These are phyloP conservation scores for Formica selysi DNA, from an alignment of 1,140 invertebrate species.

Conservation along the genomic window DNA sequence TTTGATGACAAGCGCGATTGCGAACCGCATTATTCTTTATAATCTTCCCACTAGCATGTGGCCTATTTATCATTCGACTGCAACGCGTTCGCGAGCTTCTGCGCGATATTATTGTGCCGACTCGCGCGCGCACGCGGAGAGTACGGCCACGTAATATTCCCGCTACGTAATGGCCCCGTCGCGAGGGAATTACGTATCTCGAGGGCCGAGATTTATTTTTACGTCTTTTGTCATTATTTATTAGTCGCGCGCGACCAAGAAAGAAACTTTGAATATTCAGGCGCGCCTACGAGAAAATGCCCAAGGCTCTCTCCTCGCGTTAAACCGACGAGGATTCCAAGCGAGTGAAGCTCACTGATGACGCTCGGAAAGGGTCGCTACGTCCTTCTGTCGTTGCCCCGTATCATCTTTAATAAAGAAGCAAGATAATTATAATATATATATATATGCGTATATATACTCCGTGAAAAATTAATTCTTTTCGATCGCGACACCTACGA, in stretches of 20 bases:
- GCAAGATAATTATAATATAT: not conserved
- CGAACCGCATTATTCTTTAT: conserved; percentile 47
- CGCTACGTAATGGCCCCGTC: conserved; percentile 37
- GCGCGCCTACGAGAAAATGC: conserved; percentile 76
- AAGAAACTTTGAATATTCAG: conserved; percentile 83
- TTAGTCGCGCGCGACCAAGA: conserved; percentile 70
- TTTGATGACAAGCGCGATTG: conserved; percentile 44
- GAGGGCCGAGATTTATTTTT: conserved; percentile 77
- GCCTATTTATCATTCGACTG: conserved; percentile 40
- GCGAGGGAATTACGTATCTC: conserved; percentile 63
- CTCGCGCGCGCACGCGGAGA: not conserved
- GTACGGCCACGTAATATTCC: conserved; percentile 28
- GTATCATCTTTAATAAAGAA: not conserved
- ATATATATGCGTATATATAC: not conserved
- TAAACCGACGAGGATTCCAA: conserved; percentile 60
- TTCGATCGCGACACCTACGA: conserved; percentile 1
- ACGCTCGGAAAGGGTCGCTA: conserved; percentile 23
- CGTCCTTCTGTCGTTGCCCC: not conserved
- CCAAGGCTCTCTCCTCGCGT: conserved; percentile 64
- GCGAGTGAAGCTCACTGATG: not conserved
- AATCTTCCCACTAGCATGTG: conserved; percentile 24
- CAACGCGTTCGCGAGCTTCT: conserved; percentile 3
- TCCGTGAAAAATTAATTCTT: not conserved
- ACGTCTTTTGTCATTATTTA: conserved; percentile 80
- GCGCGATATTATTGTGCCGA: conserved; percentile 42